A percentile compares a stretch with the other conserved stretches of the same genome.
Conservation (phyloP, 2,888 invertebrate species). For the Bruchidius siliquastri region DNA sequence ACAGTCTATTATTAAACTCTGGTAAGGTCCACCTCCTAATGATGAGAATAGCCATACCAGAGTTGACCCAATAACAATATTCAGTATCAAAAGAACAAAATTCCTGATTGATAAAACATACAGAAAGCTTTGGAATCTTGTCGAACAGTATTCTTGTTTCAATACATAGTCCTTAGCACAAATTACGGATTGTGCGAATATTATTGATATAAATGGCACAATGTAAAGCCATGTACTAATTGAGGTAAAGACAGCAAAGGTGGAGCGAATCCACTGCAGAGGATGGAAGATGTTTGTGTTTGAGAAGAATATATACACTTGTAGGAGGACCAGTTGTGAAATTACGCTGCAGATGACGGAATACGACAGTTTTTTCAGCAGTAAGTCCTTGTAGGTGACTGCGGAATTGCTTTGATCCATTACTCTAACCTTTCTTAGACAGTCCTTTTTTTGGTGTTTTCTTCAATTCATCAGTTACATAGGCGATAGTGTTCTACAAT, state of each 20-base stretch:
- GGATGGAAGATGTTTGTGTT: slow-evolving; percentile 64
- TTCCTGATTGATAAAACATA: slow-evolving; percentile 60
- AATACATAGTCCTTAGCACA: slow-evolving; percentile 66
- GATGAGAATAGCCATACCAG: slow-evolving; percentile 67
- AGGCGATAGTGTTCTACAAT: too few relatives aligned
- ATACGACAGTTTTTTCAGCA: slow-evolving; percentile 54
- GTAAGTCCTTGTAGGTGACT: slow-evolving; percentile 57
- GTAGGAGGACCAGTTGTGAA: slow-evolving; percentile 39
- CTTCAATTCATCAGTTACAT: not conserved
- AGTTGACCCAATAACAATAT: slow-evolving; percentile 61
- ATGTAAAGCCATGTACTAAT: slow-evolving; percentile 64
- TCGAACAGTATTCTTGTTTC: slow-evolving; percentile 57
- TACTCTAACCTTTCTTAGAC: not conserved
- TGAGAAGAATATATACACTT: slow-evolving; percentile 47
- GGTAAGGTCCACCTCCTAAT: slow-evolving; percentile 57
- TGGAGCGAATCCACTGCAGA: slow-evolving; percentile 58
- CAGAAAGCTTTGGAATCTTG: slow-evolving; percentile 62
- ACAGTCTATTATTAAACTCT: slow-evolving; percentile 51
- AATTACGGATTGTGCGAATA: slow-evolving; percentile 67
- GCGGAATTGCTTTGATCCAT: slow-evolving; percentile 11
- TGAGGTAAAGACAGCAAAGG: slow-evolving; percentile 56
- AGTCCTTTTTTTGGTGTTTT: not conserved
- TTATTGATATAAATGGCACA: slow-evolving; percentile 58
- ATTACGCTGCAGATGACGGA: slow-evolving; percentile 42
- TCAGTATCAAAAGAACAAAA: slow-evolving; percentile 52